Evolutionary conservation across 2,888 invertebrate species (phyloP).

Genomic region (Drosophila anceps): DNA sequence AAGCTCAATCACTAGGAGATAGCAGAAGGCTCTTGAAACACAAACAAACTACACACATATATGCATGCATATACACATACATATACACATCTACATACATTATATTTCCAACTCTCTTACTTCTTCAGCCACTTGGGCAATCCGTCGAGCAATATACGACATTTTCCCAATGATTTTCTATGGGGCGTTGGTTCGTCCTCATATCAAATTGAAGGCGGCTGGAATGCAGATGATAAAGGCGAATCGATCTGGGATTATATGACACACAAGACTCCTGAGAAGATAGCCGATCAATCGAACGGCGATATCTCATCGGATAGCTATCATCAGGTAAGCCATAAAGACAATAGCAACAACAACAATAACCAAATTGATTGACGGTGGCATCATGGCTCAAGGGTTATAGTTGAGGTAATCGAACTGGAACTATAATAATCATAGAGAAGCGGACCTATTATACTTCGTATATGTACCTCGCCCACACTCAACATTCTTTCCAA

Average conservation of each 20-base stretch:
- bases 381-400: slow-evolving; percentile 11
- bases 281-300: slow-evolving; percentile 87
- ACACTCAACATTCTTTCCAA: background rate
- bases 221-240: slow-evolving; percentile 86
- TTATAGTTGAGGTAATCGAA: slow-evolving; percentile 42
- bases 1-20: no score
- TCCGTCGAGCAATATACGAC: slow-evolving; percentile 58
- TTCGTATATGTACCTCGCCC: background rate
- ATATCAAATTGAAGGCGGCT: slow-evolving; percentile 85
- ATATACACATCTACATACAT: background rate
- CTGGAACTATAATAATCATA: slow-evolving; percentile 24
- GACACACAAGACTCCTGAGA: slow-evolving; percentile 87
- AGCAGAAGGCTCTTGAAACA: no score
- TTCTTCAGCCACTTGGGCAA: slow-evolving; percentile 39
- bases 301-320: slow-evolving; percentile 88
- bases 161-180: slow-evolving; percentile 84
- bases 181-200: slow-evolving; percentile 85
- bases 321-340: slow-evolving; percentile 85
- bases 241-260: slow-evolving; percentile 89
- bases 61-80: background rate
- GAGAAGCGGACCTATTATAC: slow-evolving; percentile 5
- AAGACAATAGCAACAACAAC: no score
- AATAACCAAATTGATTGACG: no score
- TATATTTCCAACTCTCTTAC: background rate
- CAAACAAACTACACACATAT: background rate